Base-by-base conservation (phyloP, 2,113 vertebrate genomes). In the Garra rufa region DNA sequence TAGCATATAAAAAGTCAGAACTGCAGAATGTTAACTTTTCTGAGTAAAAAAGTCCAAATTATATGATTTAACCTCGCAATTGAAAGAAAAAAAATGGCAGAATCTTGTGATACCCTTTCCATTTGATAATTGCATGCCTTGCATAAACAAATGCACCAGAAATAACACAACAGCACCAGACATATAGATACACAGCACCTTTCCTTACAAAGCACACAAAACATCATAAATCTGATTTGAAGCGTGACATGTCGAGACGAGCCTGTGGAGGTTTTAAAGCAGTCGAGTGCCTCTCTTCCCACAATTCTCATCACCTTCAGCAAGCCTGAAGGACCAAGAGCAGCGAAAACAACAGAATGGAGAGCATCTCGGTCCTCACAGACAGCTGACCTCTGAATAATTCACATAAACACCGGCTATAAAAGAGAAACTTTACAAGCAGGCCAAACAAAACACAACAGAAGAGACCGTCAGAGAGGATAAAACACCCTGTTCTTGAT, bases 321-420 rank as follows among this genome's bases (percentile, higher is more conserved):
- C 8, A 21, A 30, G 38, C 21, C 67, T n/a, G 38, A 43, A n/a
- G 34, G 21, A 24, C 38, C 9, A n/a, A 11, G 9, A n/a, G 19
- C 4, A 10, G 67, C 28, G 5, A 44, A 44, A 43, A 44, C 41
- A 71, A 44, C 87, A 76, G 89, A 88, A 90, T 89, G 90, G 90
- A 71, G 86, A 88, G 81, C 52, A 90, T 83, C 67, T 79, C 63
- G 85, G 73, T 82, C 90, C 91, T 85, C 87, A 69, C 85, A 88
- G 90, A 88, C 88, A 92, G 88, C 89, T 89, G 88, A 89, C 88
- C 87, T 86, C 89, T 94, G 87, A 93, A 94, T 93, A 92, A 94
- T 93, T 93, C 89, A 94, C 87, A 71, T 83, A 85, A 82, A 89
- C 70, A 14, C 87, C 84, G 87, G 85, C 85, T 85, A 83, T 89